Evolutionary conservation across 2,113 vertebrate genomes (phyloP).

Genomic region (Prunella himalayana): DNA sequence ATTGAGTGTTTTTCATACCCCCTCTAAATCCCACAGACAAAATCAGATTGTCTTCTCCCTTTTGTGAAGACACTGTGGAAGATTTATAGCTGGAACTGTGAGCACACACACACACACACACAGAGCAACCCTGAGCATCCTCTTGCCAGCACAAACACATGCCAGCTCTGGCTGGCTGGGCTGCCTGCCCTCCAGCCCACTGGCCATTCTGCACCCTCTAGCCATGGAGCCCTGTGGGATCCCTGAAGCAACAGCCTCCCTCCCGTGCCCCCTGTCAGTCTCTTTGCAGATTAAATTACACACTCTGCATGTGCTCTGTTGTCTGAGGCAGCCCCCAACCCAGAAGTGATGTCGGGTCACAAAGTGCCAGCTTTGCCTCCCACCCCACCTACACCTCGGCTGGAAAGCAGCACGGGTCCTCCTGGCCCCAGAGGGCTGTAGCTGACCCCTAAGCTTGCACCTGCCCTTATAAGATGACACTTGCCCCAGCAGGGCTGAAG

Average conservation of each 20-base stretch:
- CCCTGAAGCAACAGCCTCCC: not conserved
- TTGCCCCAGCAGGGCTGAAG: not conserved
- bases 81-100: not conserved
- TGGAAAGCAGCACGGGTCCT: not conserved
- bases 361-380: not conserved
- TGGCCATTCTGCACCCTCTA: not conserved
- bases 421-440: not conserved
- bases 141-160: not conserved
- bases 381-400: not conserved
- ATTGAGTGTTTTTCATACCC: not conserved
- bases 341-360: not conserved
- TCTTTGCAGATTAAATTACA: not conserved
- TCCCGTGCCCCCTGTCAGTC: not conserved
- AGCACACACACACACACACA: no score
- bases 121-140: not conserved
- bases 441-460: not conserved
- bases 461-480: not conserved
- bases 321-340: not conserved
- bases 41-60: not conserved
- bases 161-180: accelerated
- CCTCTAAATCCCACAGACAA: not conserved
- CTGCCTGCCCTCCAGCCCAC: not conserved
- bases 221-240: not conserved
- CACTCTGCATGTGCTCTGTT: not conserved
- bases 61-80: not conserved